Conservation (phyloP, 2,113 vertebrate species). For the Poeciliopsis prolifica region DNA sequence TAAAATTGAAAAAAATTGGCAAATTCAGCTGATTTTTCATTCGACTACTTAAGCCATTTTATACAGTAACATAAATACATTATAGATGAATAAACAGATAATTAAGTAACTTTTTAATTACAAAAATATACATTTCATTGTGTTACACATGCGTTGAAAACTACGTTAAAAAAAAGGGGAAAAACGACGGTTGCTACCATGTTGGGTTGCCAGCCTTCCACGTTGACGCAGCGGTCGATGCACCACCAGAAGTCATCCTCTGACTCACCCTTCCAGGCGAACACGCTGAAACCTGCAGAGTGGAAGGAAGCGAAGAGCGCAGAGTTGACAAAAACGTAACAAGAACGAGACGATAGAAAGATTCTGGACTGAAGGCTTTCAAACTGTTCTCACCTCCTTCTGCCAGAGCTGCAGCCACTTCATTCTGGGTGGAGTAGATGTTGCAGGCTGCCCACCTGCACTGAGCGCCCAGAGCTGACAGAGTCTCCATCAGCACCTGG, state of each 20-base stretch:
- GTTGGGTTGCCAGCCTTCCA: slow-evolving; percentile 98
- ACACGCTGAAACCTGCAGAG: slow-evolving; percentile 90
- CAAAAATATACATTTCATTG: too few species aligned
- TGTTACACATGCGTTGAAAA: neutral
- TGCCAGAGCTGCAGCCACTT: slow-evolving; percentile 95
- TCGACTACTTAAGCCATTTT: too few species aligned
- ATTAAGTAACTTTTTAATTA: too few species aligned
- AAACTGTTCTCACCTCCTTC: slow-evolving; percentile 85
- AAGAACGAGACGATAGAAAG: too few species aligned
- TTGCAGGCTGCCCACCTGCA: slow-evolving; percentile 98
- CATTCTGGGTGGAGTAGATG: slow-evolving; percentile 98
- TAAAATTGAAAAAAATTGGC: too few species aligned
- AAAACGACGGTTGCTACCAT: slow-evolving; percentile 81
- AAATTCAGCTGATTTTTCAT: too few species aligned
- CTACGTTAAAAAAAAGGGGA: neutral
- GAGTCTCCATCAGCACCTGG: slow-evolving; percentile 97
- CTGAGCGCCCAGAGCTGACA: slow-evolving; percentile 93
- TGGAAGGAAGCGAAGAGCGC: neutral
- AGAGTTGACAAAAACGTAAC: neutral
- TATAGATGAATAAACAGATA: too few species aligned
- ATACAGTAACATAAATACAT: too few species aligned
- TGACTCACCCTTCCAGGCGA: slow-evolving; percentile 98
- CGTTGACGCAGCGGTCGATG: slow-evolving; percentile 97
- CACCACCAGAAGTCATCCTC: slow-evolving; percentile 99
- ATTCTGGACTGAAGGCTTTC: neutral